phyloP scores from a whole-genome alignment of 1,140 invertebrate genomes.

The Drosophila sucinea region DNA sequence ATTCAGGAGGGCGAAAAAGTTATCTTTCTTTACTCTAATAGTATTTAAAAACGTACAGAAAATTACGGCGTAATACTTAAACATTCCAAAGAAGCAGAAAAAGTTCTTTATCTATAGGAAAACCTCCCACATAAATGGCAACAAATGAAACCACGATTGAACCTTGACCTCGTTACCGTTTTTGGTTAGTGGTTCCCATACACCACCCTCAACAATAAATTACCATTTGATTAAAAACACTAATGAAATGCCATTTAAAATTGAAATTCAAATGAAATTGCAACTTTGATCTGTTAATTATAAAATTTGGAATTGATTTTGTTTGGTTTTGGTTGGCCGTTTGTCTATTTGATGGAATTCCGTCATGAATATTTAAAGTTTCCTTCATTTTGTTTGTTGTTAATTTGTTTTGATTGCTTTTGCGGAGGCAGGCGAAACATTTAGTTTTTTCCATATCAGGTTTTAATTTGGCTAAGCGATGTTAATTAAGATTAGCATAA shows the following conservation, averaged over 20 bases:
- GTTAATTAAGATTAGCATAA: conserved; percentile 58
- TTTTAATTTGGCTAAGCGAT: conserved; percentile 47
- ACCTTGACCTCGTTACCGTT: conserved; percentile 29
- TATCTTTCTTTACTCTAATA: too few species aligned
- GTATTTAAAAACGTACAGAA: too few species aligned
- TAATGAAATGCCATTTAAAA: conserved; percentile 33
- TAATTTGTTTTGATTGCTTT: conserved; percentile 68
- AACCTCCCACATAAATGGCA: not conserved
- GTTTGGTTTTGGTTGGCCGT: conserved; percentile 4
- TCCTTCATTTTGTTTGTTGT: conserved; percentile 30
- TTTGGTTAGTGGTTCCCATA: conserved; percentile 31
- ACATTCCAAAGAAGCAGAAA: not conserved
- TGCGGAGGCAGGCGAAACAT: conserved; percentile 47
- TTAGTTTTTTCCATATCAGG: conserved; percentile 41
- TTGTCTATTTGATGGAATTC: conserved; percentile 51
- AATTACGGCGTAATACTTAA: not conserved
- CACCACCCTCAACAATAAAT: conserved; percentile 15
- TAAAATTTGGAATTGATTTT: conserved; percentile 18
- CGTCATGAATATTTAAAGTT: conserved; percentile 68
- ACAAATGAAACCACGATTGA: not conserved
- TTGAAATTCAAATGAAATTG: conserved; percentile 62
- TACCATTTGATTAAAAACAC: conserved; percentile 20
- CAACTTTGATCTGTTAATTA: conserved; percentile 61
- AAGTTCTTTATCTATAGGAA: not conserved
- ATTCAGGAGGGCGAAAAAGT: too few species aligned